Conservation (phyloP, 2,797 vertebrate species). For the Centropyge bicolor region DNA sequence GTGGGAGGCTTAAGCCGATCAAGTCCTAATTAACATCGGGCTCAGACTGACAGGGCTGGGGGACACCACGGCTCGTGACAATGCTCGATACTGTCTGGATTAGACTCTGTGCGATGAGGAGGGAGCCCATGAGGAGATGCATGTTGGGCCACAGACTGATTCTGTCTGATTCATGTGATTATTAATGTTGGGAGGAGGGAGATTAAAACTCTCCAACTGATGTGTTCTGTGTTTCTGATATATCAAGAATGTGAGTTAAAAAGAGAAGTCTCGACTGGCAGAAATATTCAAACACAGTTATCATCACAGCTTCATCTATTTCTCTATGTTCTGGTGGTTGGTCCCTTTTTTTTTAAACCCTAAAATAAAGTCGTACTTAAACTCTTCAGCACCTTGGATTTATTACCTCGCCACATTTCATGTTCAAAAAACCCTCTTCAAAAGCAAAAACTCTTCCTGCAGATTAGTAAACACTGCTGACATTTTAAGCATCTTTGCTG, state of each 20-base stretch:
- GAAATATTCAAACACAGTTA: background rate
- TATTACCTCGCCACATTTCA: background rate
- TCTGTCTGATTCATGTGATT: background rate
- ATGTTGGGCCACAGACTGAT: conserved; percentile 10
- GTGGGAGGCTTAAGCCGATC: conserved; percentile 81
- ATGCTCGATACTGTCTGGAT: conserved; percentile 66
- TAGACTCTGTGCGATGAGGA: conserved; percentile 27
- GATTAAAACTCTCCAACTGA: background rate
- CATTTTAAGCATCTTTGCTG: background rate
- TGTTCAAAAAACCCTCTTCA: background rate
- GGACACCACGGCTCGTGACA: conserved; percentile 51
- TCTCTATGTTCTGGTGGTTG: background rate
- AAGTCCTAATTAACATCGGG: conserved; percentile 80
- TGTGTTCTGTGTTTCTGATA: background rate
- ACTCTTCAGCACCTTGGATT: background rate
- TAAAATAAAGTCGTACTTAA: background rate
- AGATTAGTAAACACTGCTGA: background rate
- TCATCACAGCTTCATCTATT: too few species aligned
- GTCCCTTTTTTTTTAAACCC: too few species aligned
- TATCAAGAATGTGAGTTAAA: background rate
- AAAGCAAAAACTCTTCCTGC: background rate
- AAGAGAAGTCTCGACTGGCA: background rate
- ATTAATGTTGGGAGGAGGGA: background rate
- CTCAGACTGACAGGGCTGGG: conserved; percentile 65
- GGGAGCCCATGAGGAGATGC: conserved; percentile 12